Evolutionary conservation across 35 echinoderm and acorn worm species (phyloP), one percentile per base, ranked within the genome.

Genomic region (Ophioderma brevispina): DNA sequence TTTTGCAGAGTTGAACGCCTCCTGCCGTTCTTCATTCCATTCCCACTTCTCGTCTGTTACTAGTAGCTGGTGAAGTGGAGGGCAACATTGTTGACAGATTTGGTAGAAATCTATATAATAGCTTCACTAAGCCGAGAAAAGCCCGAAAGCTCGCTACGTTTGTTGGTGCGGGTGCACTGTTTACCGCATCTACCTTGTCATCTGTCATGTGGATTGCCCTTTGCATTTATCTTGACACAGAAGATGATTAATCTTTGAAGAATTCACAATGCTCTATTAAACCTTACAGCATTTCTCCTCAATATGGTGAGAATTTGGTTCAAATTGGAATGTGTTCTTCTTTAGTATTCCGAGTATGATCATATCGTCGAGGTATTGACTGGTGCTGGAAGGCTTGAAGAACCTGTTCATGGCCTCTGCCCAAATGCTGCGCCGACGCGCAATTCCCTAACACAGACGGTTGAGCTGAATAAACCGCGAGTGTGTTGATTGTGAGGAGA

Each of bases 41-140:
- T 28, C 14, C 63, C 84, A 87, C 28, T 36, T 36, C 33, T n/a
- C 78, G 38, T 38, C 56, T 3, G 30, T 23, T 2, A 36, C 33
- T 17, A 88, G 30, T 14, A 78, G 50, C 4, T 80, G 36, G 39
- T 77, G 36, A n/a, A 94, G 52, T n/a, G 82, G 92, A 1, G 13
- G n/a, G 25, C 35, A 89, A 33, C 23, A 84, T 40, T 4, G 79
- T 75, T 13, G 92, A 87, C 14, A 94, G 76, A 55, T 90, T 89
- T 11, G 81, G 92, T 31, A 94, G 40, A 78, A 92, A 96, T 38
- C 82, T 79, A 32, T 76, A 49, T 36, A 92, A 96, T 56, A 92
- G 89, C 33, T 92, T 81, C 0, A 96, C 14, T 38, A 96, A 35
- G 55, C 91, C 94, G 4, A 96, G 39, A 46, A 82, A 96, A 19